Percentiles rank a stretch among this genome's conserved stretches.
Evolutionary conservation across 2,888 invertebrate genomes (phyloP).

Genomic region (Papilio gigon): DNA sequence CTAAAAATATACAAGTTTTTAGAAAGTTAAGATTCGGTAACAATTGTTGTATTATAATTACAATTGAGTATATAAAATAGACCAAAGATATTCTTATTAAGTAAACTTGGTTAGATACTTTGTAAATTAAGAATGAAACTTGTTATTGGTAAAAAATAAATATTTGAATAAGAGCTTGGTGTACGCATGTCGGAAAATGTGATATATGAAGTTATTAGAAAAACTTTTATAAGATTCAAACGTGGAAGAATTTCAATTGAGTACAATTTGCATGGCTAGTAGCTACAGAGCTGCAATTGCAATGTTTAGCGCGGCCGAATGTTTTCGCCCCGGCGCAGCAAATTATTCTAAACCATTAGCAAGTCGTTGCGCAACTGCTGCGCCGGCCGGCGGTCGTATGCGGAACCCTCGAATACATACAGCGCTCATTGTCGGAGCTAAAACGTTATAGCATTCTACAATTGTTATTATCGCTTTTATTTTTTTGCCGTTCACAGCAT

Average conservation of each 20-base stretch:
- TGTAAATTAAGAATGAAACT: no score
- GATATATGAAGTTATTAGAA: neutral
- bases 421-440: slow-evolving; percentile 36
- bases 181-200: neutral
- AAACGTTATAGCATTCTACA: slow-evolving; percentile 36
- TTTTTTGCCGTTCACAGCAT: slow-evolving; percentile 21
- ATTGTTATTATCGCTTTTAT: slow-evolving; percentile 36
- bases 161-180: no score
- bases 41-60: no score
- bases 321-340: slow-evolving; percentile 35
- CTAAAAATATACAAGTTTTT: no score
- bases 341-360: slow-evolving; percentile 42
- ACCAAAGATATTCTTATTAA: neutral
- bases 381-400: slow-evolving; percentile 28
- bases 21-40: no score
- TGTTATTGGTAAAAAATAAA: neutral
- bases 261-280: slow-evolving; percentile 9
- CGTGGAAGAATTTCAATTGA: slow-evolving; percentile 17
- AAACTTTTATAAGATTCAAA: slow-evolving; percentile 11
- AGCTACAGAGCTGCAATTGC: slow-evolving; percentile 18
- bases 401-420: slow-evolving; percentile 38
- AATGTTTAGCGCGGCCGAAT: slow-evolving; percentile 39
- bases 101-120: no score
- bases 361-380: slow-evolving; percentile 42
- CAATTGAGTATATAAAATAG: no score